Percentiles rank a stretch among this genome's conserved stretches.
These are phyloP conservation scores for Diaprepes abbreviatus DNA, from an alignment of 2,888 invertebrate species.

Conservation along the genomic window DNA sequence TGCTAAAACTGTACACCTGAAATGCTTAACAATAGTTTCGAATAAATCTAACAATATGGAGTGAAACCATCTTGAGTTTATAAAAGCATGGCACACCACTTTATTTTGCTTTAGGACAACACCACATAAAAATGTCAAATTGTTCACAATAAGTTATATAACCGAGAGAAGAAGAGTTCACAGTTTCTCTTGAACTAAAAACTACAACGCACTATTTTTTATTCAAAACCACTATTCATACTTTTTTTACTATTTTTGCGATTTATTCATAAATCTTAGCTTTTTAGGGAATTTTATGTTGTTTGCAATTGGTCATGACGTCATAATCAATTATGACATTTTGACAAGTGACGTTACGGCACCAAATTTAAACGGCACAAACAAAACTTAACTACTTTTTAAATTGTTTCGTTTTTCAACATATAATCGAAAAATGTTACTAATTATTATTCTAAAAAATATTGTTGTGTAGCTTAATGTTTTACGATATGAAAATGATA, in stretches of 20 bases:
- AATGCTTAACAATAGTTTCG: slow-evolving; percentile 53
- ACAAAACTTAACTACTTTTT: no score
- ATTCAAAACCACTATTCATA: slow-evolving; percentile 34
- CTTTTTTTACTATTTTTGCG: slow-evolving; percentile 33
- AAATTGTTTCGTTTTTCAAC: no score
- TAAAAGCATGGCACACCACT: slow-evolving; percentile 64
- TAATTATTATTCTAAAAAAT: no score
- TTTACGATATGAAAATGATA: no score
- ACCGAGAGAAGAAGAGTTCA: slow-evolving; percentile 7
- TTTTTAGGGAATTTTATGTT: slow-evolving; percentile 33
- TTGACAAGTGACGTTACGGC: background rate
- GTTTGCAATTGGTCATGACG: slow-evolving; percentile 26
- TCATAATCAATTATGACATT: slow-evolving; percentile 22
- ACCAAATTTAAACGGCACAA: slow-evolving; percentile 29
- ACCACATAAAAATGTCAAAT: slow-evolving; percentile 37
- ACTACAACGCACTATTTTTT: slow-evolving; percentile 37
- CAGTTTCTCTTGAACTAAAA: slow-evolving; percentile 29
- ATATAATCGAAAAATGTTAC: no score
- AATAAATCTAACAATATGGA: slow-evolving; percentile 65
- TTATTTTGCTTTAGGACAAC: slow-evolving; percentile 32
- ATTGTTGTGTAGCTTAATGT: no score
- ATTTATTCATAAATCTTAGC: slow-evolving; percentile 1
- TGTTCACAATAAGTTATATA: slow-evolving; percentile 37
- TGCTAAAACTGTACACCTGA: slow-evolving; percentile 38
- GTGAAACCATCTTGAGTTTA: slow-evolving; percentile 66